phyloP scores from a whole-genome alignment of 2,113 vertebrate species.

The Blennius ocellaris region DNA sequence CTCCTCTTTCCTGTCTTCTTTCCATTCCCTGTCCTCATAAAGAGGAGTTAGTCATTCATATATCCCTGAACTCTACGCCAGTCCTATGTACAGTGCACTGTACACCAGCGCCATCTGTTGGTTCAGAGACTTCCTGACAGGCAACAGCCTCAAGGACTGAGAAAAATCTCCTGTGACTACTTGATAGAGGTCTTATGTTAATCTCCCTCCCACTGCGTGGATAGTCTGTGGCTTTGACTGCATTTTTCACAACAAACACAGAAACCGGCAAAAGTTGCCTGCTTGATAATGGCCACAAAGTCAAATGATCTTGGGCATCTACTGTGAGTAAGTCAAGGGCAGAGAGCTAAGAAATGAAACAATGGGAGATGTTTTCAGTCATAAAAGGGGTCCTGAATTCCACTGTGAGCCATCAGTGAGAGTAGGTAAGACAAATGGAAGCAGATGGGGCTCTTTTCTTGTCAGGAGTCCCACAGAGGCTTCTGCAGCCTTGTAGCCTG shows the following conservation, averaged over 20 bases:
- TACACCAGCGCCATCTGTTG: constrained; percentile 72
- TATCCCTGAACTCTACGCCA: constrained; percentile 12
- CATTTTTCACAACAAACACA: constrained; percentile 27
- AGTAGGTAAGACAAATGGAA: constrained; percentile 41
- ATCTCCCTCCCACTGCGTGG: constrained; percentile 39
- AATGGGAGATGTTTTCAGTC: constrained; percentile 41
- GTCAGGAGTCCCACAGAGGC: constrained; percentile 43
- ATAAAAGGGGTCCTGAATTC: constrained; percentile 41
- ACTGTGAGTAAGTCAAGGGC: constrained; percentile 52
- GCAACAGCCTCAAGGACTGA: constrained; percentile 18
- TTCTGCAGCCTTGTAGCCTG: constrained; percentile 35
- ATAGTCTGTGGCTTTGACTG: constrained; percentile 17
- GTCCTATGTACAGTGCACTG: constrained; percentile 16
- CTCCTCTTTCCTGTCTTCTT: constrained; percentile 40
- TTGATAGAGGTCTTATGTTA: constrained; percentile 44
- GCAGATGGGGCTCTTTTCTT: constrained; percentile 45
- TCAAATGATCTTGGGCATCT: constrained; percentile 8
- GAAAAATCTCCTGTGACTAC: constrained; percentile 41
- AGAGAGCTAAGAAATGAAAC: constrained; percentile 54
- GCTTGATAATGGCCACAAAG: constrained; percentile 17
- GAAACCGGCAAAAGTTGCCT: constrained; percentile 28
- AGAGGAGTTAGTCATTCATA: constrained; percentile 30
- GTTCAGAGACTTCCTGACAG: constrained; percentile 33
- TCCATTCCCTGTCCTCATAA: constrained; percentile 18
- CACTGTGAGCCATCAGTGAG: constrained; percentile 37